Evolutionary conservation across 1,140 invertebrate genomes (phyloP), one percentile per base, ranked within the genome.

Genomic region (Odontomachus brunneus): DNA sequence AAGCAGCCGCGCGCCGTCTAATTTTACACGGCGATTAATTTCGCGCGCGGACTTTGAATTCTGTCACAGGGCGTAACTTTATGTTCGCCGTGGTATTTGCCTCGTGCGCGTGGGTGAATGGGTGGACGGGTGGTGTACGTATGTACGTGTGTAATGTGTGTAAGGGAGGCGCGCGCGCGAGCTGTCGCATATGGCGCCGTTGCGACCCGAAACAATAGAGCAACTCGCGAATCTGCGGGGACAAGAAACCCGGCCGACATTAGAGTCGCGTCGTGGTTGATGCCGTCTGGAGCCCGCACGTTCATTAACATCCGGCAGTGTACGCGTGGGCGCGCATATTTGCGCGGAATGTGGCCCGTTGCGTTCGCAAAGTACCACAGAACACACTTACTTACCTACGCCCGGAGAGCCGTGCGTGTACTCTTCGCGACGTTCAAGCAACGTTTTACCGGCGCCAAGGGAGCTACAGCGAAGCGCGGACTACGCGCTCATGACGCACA

Each of bases 211-310:
- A 90, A 88, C 85, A 89, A 86, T 82, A 62, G 78, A 49, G 78
- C 63, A 63, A 51, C 55, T 38, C 51, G 49, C 59, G 44, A 53
- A 67, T 57, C 49, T 57, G 55, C 81, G 33, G 72, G 59, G 82
- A 84, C 83, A 85, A 89, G 86, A 86, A 90, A 84, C 80, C 57
- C 24, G 69, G 33, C 75, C 82, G 88, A 80, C 84, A 86, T 90
- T 88, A 85, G 85, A 80, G 53, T 73, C 80, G 82, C 75, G 69
- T 85, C 80, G 78, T 67, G 53, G 38, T 59, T 83, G 51, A 67
- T 83, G 74, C 83, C 72, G 85, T 82, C 83, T 83, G 84, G 78
- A 72, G 62, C 73, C 2, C 29, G 57, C 44, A 63, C 73, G 33
- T 83, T 88, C 86, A 76, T 88, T 86, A 82, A 80, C 82, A 62